A percentile compares a stretch with the other conserved stretches of the same genome.
Conservation (phyloP, 2,113 vertebrate species). For the Piprites chloris region DNA sequence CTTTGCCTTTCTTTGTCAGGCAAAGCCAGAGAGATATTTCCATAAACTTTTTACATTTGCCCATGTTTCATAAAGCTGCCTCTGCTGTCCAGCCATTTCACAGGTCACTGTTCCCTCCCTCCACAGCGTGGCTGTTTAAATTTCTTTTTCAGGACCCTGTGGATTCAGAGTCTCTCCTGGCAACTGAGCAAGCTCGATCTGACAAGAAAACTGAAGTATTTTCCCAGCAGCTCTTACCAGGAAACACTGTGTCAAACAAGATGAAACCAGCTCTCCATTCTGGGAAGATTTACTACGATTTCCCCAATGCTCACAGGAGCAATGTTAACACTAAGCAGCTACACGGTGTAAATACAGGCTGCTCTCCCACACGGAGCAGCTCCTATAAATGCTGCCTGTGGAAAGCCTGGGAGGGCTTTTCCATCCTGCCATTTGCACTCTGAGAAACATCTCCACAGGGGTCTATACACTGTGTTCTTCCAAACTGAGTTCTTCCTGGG, state of each 20-base stretch:
- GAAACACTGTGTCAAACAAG: constrained; percentile 70
- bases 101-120: not conserved
- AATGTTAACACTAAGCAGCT: constrained; percentile 56
- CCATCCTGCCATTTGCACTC: not conserved
- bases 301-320: constrained; percentile 39
- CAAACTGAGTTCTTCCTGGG: not conserved
- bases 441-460: constrained; percentile 4
- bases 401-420: not conserved
- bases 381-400: not conserved
- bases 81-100: not conserved
- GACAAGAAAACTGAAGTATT: constrained; percentile 63
- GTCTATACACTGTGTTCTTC: not conserved
- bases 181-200: constrained; percentile 6
- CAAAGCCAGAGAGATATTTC: not conserved
- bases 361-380: constrained; percentile 13
- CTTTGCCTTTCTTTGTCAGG: not conserved
- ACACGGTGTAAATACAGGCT: not conserved
- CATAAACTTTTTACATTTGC: not conserved
- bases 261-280: constrained; percentile 48
- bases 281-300: constrained; percentile 61
- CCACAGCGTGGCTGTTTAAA: not conserved
- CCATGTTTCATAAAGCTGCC: not conserved
- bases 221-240: constrained; percentile 71
- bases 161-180: constrained; percentile 34
- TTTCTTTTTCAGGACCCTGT: not conserved